Percentiles rank a stretch among this genome's conserved stretches.
phyloP scores from a whole-genome alignment of 2,888 invertebrate species.

The Protula sp. region DNA sequence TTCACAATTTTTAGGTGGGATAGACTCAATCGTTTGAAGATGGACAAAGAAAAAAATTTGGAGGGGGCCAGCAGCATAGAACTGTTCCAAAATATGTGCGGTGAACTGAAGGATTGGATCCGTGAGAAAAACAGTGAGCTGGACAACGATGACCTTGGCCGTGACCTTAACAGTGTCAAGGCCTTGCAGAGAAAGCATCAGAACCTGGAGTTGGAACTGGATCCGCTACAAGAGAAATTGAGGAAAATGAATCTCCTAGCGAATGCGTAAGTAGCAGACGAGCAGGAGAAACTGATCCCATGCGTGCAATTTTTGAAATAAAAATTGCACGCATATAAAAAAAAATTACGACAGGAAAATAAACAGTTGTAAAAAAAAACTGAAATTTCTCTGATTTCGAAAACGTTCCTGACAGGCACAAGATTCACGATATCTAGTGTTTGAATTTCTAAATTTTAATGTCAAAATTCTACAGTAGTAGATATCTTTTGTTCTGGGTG shows the following conservation, averaged over 20 bases:
- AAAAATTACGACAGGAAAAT: too few relatives aligned
- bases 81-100: slow-evolving; percentile 89
- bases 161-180: slow-evolving; percentile 80
- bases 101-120: slow-evolving; percentile 97
- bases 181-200: slow-evolving; percentile 87
- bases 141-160: slow-evolving; percentile 59
- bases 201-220: slow-evolving; percentile 73
- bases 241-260: slow-evolving; percentile 77
- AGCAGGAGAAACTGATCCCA: too few relatives aligned
- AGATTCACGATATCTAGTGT: too few relatives aligned
- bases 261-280: slow-evolving; percentile 69
- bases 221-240: slow-evolving; percentile 91
- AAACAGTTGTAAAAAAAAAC: too few relatives aligned
- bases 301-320: too few relatives aligned
- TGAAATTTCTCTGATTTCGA: too few relatives aligned
- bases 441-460: too few relatives aligned
- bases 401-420: too few relatives aligned
- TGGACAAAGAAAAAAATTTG: slow-evolving; percentile 82
- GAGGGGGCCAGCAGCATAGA: slow-evolving; percentile 88
- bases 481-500: not conserved
- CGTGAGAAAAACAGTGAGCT: slow-evolving; percentile 67
- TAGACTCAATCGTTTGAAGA: slow-evolving; percentile 75
- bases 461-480: not conserved
- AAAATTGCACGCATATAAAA: too few relatives aligned
- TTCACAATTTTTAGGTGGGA: slow-evolving; percentile 76